Evolutionary conservation across 2,797 vertebrate genomes (phyloP).

Genomic region (Microhierax caerulescens): DNA sequence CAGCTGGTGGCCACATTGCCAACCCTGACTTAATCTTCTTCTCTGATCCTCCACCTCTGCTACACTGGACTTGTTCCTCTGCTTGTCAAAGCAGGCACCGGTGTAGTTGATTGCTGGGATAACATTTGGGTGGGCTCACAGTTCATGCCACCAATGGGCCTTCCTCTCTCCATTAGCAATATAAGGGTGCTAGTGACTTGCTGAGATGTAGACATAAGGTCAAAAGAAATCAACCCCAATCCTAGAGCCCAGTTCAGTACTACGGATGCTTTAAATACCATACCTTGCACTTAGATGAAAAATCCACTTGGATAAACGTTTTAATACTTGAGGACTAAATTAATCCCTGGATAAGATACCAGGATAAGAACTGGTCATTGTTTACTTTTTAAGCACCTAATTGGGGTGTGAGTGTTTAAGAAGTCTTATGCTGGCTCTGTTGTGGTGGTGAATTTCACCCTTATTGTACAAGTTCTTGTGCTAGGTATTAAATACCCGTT

Average conservation of each 20-base stretch:
- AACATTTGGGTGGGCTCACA: background rate
- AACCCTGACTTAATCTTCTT: background rate
- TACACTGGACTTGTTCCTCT: background rate
- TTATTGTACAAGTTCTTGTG: background rate
- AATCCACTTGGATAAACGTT: background rate
- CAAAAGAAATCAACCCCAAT: background rate
- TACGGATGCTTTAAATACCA: background rate
- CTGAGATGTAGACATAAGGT: background rate
- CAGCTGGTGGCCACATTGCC: background rate
- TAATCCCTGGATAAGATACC: background rate
- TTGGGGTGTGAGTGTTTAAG: background rate
- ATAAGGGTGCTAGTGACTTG: background rate
- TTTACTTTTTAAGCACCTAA: background rate
- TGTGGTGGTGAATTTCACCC: background rate
- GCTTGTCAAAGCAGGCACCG: background rate
- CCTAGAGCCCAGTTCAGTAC: background rate
- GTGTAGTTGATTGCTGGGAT: background rate
- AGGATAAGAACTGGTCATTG: background rate
- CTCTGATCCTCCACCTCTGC: background rate
- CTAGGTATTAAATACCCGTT: background rate
- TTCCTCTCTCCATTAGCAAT: background rate
- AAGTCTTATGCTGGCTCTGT: background rate
- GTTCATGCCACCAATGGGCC: background rate
- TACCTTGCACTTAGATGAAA: background rate
- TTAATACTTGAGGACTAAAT: background rate